Evolutionary conservation across 2,888 invertebrate genomes (phyloP).

Genomic region (Clitarchus hookeri): DNA sequence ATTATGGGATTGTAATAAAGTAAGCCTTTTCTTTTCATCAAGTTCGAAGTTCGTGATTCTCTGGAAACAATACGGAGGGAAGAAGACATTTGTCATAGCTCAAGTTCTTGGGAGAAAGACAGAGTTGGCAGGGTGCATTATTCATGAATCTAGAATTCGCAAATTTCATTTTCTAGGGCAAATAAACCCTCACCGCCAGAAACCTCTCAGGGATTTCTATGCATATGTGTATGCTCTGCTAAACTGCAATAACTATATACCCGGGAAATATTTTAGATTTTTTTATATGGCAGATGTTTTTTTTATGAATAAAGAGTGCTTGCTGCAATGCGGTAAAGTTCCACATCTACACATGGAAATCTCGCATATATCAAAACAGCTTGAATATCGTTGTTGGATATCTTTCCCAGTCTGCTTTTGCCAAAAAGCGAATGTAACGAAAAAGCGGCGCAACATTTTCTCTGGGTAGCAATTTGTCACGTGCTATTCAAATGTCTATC

Average conservation of each 20-base stretch:
- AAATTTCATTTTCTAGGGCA: conserved; percentile 8
- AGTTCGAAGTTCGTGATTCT: neutral
- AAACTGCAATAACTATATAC: neutral
- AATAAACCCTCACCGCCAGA: neutral
- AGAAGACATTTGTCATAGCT: neutral
- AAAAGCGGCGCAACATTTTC: no score
- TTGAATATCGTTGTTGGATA: no score
- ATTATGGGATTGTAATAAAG: neutral
- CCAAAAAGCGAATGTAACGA: no score
- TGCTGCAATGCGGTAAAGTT: neutral
- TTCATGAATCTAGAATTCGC: neutral
- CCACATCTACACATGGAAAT: neutral
- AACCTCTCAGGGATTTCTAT: neutral
- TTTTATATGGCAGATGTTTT: neutral
- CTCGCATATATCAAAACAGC: neutral
- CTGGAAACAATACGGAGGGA: neutral
- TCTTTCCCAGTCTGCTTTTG: no score
- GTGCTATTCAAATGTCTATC: no score
- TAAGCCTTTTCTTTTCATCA: no score
- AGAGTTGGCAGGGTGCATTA: neutral
- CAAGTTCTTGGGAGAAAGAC: neutral
- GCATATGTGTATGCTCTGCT: neutral
- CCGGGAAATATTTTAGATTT: neutral
- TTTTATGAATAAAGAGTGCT: neutral
- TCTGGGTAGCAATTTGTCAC: no score